These are phyloP conservation scores for Lucinisca nassula DNA, from an alignment of 2,888 invertebrate species.

Conservation along the genomic window DNA sequence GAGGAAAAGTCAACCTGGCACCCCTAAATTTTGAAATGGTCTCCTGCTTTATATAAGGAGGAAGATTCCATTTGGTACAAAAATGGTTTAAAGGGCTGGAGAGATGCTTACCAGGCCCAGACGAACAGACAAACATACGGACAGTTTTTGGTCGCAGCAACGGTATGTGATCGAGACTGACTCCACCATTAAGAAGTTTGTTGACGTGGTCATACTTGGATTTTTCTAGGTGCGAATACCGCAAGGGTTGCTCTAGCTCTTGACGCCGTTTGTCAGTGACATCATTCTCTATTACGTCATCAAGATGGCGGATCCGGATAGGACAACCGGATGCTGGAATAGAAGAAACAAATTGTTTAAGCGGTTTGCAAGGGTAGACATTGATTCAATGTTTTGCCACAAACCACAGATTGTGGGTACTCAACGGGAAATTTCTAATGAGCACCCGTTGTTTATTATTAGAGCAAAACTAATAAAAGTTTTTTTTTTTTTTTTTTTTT, in stretches of 20 bases:
- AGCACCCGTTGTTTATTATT: too few relatives aligned
- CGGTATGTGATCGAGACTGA: conserved; percentile 92
- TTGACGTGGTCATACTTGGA: conserved; percentile 68
- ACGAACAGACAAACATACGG: conserved; percentile 98
- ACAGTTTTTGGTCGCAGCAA: conserved; percentile 99
- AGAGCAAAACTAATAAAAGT: too few relatives aligned
- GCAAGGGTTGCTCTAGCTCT: conserved; percentile 62
- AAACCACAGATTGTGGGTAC: too few relatives aligned
- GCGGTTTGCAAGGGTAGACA: too few relatives aligned
- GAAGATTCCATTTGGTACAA: too few relatives aligned
- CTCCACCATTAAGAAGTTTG: conserved; percentile 73
- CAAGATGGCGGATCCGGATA: conserved; percentile 73
- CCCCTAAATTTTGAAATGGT: too few relatives aligned
- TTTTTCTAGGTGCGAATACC: conserved; percentile 72
- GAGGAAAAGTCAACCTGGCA: too few relatives aligned
- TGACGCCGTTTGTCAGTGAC: conserved; percentile 48
- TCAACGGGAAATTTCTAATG: too few relatives aligned
- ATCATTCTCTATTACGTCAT: conserved; percentile 72
- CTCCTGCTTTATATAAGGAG: too few relatives aligned
- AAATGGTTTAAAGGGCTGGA: too few relatives aligned
- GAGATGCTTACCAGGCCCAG: conserved; percentile 94
- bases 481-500: too few relatives aligned
- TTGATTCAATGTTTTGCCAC: too few relatives aligned
- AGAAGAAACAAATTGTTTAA: background rate
- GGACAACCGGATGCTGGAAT: conserved; percentile 59